phyloP scores from a whole-genome alignment of 2,113 vertebrate genomes.

The Tyto alba region DNA sequence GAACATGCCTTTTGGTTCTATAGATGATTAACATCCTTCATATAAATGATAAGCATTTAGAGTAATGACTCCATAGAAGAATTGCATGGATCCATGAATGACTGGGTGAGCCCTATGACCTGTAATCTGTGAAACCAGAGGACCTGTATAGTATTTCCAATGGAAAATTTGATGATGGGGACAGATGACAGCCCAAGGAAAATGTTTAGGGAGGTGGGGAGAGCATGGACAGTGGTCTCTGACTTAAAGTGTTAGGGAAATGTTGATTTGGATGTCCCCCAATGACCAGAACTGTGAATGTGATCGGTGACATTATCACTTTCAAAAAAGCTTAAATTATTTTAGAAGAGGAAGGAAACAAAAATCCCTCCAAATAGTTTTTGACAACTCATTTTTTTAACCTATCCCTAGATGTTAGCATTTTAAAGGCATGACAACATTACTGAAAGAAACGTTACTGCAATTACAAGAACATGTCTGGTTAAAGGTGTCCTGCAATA shows the following conservation, averaged over 20 bases:
- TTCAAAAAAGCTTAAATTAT: background rate
- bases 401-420: background rate
- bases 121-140: background rate
- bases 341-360: background rate
- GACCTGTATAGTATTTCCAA: background rate
- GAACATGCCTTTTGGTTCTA: background rate
- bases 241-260: background rate
- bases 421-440: background rate
- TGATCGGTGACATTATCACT: background rate
- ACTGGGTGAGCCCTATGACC: background rate
- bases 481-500: background rate
- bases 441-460: background rate
- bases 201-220: background rate
- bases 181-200: background rate
- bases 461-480: background rate
- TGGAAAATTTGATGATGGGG: background rate
- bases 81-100: rapidly evolving
- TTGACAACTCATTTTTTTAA: background rate
- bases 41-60: background rate
- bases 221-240: background rate
- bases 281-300: background rate
- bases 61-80: background rate
- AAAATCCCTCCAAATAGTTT: background rate
- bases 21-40: background rate
- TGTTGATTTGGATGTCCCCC: background rate